Percentiles rank a stretch among this genome's conserved stretches.
phyloP scores from a whole-genome alignment of 2,888 invertebrate genomes.

The Abrostola tripartita region DNA sequence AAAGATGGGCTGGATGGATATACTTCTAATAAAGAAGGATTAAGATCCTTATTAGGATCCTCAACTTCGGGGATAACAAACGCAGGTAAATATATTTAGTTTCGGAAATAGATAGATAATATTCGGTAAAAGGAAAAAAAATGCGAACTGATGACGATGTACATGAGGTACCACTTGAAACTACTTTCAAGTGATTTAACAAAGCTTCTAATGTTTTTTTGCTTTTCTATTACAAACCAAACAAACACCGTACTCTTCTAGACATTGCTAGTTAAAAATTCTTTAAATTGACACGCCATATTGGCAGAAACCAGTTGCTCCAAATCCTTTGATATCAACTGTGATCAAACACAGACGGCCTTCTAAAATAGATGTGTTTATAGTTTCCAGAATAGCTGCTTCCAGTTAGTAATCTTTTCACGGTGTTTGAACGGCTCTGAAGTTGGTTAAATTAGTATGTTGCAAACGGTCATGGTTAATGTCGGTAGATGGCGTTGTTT shows the following conservation, averaged over 20 bases:
- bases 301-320: conserved; percentile 31
- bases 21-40: too few species aligned
- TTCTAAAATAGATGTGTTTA: conserved; percentile 67
- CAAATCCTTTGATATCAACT: conserved; percentile 58
- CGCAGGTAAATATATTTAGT: too few species aligned
- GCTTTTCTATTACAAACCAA: background rate
- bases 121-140: too few species aligned
- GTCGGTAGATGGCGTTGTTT: conserved; percentile 33
- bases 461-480: conserved; percentile 16
- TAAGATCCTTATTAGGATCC: too few species aligned
- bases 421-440: conserved; percentile 26
- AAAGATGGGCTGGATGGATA: too few species aligned
- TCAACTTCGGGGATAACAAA: too few species aligned
- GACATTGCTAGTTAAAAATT: conserved; percentile 45
- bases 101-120: too few species aligned
- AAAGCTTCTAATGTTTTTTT: too few species aligned
- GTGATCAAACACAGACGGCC: conserved; percentile 66
- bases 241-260: conserved; percentile 30
- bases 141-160: too few species aligned
- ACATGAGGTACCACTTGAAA: too few species aligned
- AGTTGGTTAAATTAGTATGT: conserved; percentile 14
- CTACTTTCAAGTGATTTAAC: too few species aligned
- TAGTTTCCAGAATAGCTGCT: conserved; percentile 52
- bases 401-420: conserved; percentile 40
- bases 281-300: conserved; percentile 54